Evolutionary conservation across 2,888 invertebrate genomes (phyloP).

Genomic region (Agonopterix subpropinquella): DNA sequence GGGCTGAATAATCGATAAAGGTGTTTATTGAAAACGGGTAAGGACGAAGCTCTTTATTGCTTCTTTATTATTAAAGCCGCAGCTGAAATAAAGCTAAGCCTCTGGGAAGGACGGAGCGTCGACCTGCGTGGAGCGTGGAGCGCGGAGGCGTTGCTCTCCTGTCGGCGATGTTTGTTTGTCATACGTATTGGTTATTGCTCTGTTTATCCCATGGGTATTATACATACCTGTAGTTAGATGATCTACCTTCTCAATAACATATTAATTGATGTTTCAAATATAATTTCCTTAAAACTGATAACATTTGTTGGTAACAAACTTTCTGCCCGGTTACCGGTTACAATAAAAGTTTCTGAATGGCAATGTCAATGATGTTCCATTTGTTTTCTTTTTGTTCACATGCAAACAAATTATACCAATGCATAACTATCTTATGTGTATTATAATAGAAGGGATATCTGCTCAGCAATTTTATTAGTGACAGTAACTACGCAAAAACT

Average conservation of each 20-base stretch:
- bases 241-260: too few species aligned
- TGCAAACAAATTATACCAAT: too few species aligned
- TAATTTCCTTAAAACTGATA: too few species aligned
- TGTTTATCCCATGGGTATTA: not conserved
- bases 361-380: too few species aligned
- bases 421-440: too few species aligned
- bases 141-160: not conserved
- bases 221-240: not conserved
- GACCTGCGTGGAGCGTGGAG: not conserved
- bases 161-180: not conserved
- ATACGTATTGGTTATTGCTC: not conserved
- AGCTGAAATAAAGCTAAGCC: constrained; percentile 28
- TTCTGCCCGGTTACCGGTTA: too few species aligned
- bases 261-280: too few species aligned
- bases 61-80: constrained; percentile 67
- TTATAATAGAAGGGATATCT: too few species aligned
- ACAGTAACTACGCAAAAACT: constrained; percentile 3
- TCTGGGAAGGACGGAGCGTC: constrained; percentile 5
- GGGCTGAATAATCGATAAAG: constrained; percentile 75
- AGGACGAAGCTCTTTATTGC: constrained; percentile 71
- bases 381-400: too few species aligned
- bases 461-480: too few species aligned
- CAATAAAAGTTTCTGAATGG: too few species aligned
- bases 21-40: constrained; percentile 76
- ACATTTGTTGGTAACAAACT: too few species aligned